Percentiles rank a stretch among this genome's conserved stretches.
phyloP scores from a whole-genome alignment of 2,113 vertebrate species.

The Terrapene triunguis region DNA sequence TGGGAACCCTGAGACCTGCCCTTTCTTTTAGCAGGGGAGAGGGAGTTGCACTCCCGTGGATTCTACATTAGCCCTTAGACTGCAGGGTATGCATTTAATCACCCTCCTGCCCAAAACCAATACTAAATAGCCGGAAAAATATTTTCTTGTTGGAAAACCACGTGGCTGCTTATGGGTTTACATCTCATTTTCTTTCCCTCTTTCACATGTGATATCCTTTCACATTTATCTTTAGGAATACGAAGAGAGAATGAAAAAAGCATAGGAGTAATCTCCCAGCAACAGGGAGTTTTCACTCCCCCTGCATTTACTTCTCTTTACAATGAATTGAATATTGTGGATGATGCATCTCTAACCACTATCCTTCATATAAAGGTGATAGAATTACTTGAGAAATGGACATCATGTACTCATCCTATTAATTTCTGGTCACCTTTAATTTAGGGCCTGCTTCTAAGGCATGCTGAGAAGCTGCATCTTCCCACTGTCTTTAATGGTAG shows the following conservation, averaged over 20 bases:
- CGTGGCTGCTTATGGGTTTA: neutral
- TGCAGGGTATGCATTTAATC: neutral
- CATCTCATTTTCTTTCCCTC: accelerated
- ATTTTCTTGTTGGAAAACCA: neutral
- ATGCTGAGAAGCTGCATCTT: neutral
- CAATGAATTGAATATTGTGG: neutral
- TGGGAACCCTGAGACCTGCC: neutral
- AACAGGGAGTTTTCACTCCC: neutral
- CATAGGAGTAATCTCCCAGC: neutral
- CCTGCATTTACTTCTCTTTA: neutral
- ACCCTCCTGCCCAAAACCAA: neutral
- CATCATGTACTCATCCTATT: neutral
- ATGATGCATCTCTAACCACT: neutral
- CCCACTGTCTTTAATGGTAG: neutral
- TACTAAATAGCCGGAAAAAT: neutral
- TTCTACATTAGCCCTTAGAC: neutral
- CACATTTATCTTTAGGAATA: neutral
- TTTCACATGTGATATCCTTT: neutral
- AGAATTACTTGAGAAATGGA: neutral
- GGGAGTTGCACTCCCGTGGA: neutral
- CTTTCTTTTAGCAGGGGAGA: neutral
- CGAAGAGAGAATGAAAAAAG: neutral
- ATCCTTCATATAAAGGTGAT: neutral
- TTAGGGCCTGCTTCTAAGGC: neutral
- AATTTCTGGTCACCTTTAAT: accelerated